These are phyloP conservation scores for Lepidonotus clava DNA, from an alignment of 2,888 invertebrate species.

Conservation along the genomic window DNA sequence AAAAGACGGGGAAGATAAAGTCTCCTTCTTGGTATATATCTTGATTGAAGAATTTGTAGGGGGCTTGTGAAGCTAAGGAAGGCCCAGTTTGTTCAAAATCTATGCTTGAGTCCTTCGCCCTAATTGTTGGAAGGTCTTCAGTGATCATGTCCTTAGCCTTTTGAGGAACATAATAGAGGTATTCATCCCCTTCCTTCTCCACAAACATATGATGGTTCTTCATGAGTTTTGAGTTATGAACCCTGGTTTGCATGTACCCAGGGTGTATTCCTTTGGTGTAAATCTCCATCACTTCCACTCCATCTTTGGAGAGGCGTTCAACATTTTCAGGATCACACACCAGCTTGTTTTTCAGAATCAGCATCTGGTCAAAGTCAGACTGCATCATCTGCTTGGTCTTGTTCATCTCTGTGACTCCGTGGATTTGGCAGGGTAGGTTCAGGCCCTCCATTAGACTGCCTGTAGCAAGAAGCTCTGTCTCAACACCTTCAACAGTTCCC, in stretches of 20 bases:
- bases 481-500: not conserved
- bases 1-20: not conserved
- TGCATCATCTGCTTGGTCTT: not conserved
- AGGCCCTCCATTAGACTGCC: not conserved
- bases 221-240: not conserved
- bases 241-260: not conserved
- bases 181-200: not conserved
- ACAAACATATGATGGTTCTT: not conserved
- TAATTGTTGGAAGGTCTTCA: not conserved
- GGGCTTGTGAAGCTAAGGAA: not conserved
- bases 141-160: not conserved
- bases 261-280: slow-evolving; percentile 3
- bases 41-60: not conserved
- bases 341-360: not conserved
- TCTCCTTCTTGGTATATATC: not conserved
- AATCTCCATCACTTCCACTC: not conserved
- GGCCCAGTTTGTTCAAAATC: not conserved
- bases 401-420: not conserved
- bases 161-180: not conserved
- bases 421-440: not conserved
- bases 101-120: not conserved
- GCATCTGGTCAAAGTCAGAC: slow-evolving; percentile 7
- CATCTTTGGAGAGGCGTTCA: not conserved
- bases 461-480: not conserved
- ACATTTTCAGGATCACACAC: not conserved